Conservation (phyloP, 2,888 invertebrate species). For the Lysandra bellargus region DNA sequence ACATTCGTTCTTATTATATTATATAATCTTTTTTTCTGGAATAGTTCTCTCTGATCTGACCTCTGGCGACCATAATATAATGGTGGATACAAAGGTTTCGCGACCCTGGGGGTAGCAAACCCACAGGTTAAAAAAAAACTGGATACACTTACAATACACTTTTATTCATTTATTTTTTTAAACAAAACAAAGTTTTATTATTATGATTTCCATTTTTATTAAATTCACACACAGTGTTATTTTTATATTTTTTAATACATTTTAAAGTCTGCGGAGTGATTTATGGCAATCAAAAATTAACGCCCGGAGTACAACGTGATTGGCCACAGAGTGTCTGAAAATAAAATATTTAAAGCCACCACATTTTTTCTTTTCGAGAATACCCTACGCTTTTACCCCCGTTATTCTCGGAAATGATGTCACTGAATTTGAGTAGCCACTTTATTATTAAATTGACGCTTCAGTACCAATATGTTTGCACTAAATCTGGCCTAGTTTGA, state of each 20-base stretch:
- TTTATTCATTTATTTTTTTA: too few species aligned
- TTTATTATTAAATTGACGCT: background rate
- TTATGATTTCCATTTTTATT: background rate
- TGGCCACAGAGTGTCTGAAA: background rate
- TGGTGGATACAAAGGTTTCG: too few species aligned
- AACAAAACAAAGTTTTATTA: background rate
- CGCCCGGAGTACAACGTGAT: background rate
- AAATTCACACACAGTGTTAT: background rate
- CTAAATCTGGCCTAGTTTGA: constrained; percentile 17
- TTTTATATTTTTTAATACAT: constrained; percentile 11
- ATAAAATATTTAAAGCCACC: background rate
- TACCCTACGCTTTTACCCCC: too few species aligned
- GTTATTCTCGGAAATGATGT: too few species aligned
- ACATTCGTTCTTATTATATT: too few species aligned
- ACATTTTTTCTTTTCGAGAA: background rate
- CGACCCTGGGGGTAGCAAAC: too few species aligned
- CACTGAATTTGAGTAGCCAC: background rate
- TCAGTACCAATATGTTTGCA: background rate
- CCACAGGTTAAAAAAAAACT: too few species aligned
- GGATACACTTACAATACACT: too few species aligned
- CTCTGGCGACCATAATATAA: too few species aligned
- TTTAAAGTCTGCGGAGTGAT: background rate
- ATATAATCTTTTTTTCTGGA: too few species aligned
- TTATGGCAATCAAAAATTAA: constrained; percentile 8
- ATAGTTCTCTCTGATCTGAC: too few species aligned